Percentiles rank a stretch among this genome's conserved stretches.
phyloP scores from a whole-genome alignment of 2,797 vertebrate species.

The Intellagama lesueurii region DNA sequence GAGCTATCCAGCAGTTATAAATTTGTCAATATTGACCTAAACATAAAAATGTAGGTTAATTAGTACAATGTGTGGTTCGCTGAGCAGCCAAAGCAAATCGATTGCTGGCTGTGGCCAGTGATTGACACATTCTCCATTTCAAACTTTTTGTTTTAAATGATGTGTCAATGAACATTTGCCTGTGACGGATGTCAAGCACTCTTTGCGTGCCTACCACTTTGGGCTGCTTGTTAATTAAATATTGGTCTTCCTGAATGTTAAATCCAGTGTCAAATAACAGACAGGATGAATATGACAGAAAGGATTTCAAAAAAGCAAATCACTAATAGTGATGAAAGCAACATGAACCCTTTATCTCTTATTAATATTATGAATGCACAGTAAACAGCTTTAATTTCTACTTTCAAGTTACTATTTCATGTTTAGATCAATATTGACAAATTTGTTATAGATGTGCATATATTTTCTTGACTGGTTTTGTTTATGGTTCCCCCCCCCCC shows the following conservation, averaged over 20 bases:
- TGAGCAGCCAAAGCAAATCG: conserved; percentile 34
- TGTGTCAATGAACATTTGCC: conserved; percentile 16
- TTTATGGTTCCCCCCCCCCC: not conserved
- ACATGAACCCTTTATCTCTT: not conserved
- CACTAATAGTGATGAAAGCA: not conserved
- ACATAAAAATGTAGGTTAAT: conserved; percentile 30
- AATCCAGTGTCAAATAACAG: not conserved
- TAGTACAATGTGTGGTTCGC: conserved; percentile 25
- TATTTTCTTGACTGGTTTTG: not conserved
- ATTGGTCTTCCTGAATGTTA: conserved; percentile 14
- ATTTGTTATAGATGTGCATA: not conserved
- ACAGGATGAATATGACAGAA: not conserved
- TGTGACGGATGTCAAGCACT: conserved; percentile 18
- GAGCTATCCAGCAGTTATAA: too few relatives aligned
- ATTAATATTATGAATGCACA: not conserved
- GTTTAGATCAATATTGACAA: not conserved
- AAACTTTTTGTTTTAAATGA: conserved; percentile 30
- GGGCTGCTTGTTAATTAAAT: conserved; percentile 30
- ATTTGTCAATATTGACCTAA: too few relatives aligned
- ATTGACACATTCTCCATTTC: conserved; percentile 27
- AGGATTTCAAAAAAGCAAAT: conserved; percentile 5
- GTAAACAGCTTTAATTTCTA: not conserved
- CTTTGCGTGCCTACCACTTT: not conserved
- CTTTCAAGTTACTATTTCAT: not conserved
- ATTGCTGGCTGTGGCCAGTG: conserved; percentile 24